Evolutionary conservation across 1,140 invertebrate species (phyloP).

Genomic region (Drosophila virilis): DNA sequence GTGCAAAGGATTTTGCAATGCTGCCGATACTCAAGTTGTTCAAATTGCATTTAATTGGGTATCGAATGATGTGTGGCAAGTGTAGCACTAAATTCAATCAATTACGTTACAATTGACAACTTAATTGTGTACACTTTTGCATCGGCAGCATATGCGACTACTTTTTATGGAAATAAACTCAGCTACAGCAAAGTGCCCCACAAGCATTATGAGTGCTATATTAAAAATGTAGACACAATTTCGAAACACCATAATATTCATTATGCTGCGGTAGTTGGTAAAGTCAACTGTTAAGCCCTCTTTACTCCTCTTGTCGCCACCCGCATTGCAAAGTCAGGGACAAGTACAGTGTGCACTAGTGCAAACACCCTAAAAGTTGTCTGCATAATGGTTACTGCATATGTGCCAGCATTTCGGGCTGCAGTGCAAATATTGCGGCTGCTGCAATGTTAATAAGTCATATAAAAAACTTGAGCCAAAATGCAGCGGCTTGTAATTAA

Average conservation of each 20-base stretch:
- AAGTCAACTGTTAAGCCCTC: slow-evolving; percentile 8
- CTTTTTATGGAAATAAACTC: background rate
- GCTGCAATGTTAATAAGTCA: slow-evolving; percentile 46
- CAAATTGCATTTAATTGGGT: slow-evolving; percentile 29
- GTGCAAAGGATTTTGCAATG: slow-evolving; percentile 5
- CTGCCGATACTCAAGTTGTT: slow-evolving; percentile 1
- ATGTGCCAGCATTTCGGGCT: slow-evolving; percentile 2
- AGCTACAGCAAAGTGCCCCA: background rate
- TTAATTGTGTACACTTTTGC: background rate
- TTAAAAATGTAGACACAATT: background rate
- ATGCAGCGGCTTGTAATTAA: slow-evolving; percentile 23
- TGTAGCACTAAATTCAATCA: slow-evolving; percentile 17
- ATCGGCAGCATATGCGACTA: background rate
- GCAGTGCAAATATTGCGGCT: slow-evolving; percentile 35
- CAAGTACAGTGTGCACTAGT: background rate
- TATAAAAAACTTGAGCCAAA: slow-evolving; percentile 28
- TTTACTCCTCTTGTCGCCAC: background rate
- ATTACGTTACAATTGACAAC: slow-evolving; percentile 13
- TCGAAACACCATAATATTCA: slow-evolving; percentile 16
- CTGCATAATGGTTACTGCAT: slow-evolving; percentile 35
- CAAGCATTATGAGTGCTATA: background rate
- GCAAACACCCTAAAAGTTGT: slow-evolving; percentile 19
- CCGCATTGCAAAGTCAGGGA: background rate
- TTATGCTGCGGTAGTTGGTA: slow-evolving; percentile 6
- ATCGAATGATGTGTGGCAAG: slow-evolving; percentile 15